These are phyloP conservation scores for Apis cerana DNA, from an alignment of 1,140 invertebrate species.

Conservation along the genomic window DNA sequence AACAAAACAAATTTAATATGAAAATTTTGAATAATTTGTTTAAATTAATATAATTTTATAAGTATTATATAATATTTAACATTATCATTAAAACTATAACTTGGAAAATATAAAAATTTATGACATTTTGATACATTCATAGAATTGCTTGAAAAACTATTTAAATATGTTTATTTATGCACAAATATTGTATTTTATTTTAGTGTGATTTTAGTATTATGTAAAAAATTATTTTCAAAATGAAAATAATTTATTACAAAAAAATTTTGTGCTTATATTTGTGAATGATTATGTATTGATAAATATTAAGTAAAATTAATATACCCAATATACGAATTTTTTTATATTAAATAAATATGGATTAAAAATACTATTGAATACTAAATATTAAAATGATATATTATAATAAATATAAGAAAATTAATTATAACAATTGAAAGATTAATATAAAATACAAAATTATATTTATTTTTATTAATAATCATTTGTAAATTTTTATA, in stretches of 20 bases:
- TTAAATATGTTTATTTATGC: background rate
- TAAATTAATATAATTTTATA: background rate
- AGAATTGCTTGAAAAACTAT: background rate
- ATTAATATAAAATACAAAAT: conserved; percentile 5
- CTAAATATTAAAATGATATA: background rate
- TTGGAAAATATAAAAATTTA: background rate
- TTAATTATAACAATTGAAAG: background rate
- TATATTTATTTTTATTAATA: conserved; percentile 10
- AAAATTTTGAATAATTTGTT: conserved; percentile 1
- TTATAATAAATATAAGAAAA: background rate
- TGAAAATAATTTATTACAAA: background rate
- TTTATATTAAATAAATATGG: background rate
- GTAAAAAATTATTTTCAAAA: background rate
- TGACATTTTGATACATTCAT: background rate
- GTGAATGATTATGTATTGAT: background rate
- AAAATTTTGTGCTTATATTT: background rate
- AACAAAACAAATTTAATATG: conserved; percentile 39
- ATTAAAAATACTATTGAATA: background rate
- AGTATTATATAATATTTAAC: too few species aligned
- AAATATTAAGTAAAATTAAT: background rate
- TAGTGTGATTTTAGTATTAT: background rate
- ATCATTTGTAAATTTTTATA: background rate
- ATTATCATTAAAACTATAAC: background rate
- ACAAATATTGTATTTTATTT: background rate
- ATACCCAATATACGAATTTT: background rate